phyloP scores from a whole-genome alignment of 2,888 invertebrate genomes.

The Peribatodes rhomboidaria region DNA sequence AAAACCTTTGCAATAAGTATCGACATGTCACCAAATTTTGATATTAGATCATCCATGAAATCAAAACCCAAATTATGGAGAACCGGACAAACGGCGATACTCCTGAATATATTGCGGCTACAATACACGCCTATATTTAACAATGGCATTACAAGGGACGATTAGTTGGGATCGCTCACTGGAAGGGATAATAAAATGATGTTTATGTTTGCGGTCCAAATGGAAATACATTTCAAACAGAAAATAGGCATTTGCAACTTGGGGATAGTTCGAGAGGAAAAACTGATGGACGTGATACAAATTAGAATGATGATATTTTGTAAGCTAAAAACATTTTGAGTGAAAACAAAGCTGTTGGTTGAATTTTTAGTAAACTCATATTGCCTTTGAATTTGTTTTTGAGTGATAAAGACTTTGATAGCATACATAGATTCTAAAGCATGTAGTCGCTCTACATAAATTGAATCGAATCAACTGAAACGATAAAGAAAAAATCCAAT shows the following conservation, averaged over 20 bases:
- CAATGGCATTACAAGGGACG: constrained; percentile 58
- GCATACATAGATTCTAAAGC: not conserved
- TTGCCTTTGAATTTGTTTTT: too few relatives aligned
- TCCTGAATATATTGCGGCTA: constrained; percentile 61
- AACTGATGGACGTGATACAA: constrained; percentile 6
- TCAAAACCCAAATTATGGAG: constrained; percentile 42
- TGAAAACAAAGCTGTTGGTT: too few relatives aligned
- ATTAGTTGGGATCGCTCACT: constrained; percentile 54
- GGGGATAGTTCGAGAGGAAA: not conserved
- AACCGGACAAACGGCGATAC: constrained; percentile 48
- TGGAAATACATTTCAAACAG: constrained; percentile 35
- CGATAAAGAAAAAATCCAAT: not conserved
- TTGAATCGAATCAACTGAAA: not conserved
- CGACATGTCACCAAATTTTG: constrained; percentile 11
- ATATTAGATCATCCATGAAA: constrained; percentile 40
- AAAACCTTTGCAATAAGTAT: constrained; percentile 16
- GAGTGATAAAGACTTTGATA: too few relatives aligned
- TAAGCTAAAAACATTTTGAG: not conserved
- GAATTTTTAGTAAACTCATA: too few relatives aligned
- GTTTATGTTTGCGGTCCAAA: constrained; percentile 36
- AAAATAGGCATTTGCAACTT: constrained; percentile 29
- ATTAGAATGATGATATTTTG: constrained; percentile 10
- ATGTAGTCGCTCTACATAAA: not conserved
- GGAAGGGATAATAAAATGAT: constrained; percentile 52
- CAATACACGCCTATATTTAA: constrained; percentile 55